Conservation (phyloP, 2,888 invertebrate species). For the Orthosia gothica region DNA sequence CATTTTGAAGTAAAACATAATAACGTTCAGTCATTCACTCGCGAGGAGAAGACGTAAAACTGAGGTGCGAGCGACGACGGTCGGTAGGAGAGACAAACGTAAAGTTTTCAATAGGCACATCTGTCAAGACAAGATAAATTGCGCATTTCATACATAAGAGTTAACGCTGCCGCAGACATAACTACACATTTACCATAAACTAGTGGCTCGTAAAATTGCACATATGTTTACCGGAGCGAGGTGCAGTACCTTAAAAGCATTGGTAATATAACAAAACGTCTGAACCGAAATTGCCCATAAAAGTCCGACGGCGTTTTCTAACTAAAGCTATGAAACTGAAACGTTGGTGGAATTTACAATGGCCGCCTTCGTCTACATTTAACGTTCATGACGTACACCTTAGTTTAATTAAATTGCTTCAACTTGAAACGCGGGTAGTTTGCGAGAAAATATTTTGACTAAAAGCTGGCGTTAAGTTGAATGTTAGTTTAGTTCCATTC, state of each 20-base stretch:
- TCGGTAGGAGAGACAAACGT: slow-evolving; percentile 57
- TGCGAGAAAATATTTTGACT: slow-evolving; percentile 65
- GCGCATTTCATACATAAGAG: slow-evolving; percentile 72
- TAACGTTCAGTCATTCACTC: slow-evolving; percentile 39
- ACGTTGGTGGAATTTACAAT: slow-evolving; percentile 90
- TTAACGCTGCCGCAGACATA: slow-evolving; percentile 82
- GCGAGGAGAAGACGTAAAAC: slow-evolving; percentile 56
- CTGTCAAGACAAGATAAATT: slow-evolving; percentile 73
- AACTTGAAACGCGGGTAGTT: slow-evolving; percentile 70
- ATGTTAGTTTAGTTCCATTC: slow-evolving; percentile 1
- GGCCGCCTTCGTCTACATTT: slow-evolving; percentile 88
- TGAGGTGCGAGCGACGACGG: slow-evolving; percentile 20
- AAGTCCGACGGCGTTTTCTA: slow-evolving; percentile 91
- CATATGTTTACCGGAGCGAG: slow-evolving; percentile 90
- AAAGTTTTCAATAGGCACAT: slow-evolving; percentile 74
- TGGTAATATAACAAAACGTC: slow-evolving; percentile 92
- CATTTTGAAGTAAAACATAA: slow-evolving; percentile 56
- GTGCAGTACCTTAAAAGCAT: slow-evolving; percentile 92
- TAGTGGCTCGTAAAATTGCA: slow-evolving; percentile 88
- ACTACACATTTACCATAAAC: slow-evolving; percentile 88
- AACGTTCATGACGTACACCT: slow-evolving; percentile 89
- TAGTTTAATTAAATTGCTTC: slow-evolving; percentile 90
- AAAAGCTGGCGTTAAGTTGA: slow-evolving; percentile 42
- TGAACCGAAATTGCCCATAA: slow-evolving; percentile 92
- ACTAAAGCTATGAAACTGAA: slow-evolving; percentile 91